A percentile compares a stretch with the other conserved stretches of the same genome.
Conservation (phyloP, 2,888 invertebrate species). For the Hyles lineata region DNA sequence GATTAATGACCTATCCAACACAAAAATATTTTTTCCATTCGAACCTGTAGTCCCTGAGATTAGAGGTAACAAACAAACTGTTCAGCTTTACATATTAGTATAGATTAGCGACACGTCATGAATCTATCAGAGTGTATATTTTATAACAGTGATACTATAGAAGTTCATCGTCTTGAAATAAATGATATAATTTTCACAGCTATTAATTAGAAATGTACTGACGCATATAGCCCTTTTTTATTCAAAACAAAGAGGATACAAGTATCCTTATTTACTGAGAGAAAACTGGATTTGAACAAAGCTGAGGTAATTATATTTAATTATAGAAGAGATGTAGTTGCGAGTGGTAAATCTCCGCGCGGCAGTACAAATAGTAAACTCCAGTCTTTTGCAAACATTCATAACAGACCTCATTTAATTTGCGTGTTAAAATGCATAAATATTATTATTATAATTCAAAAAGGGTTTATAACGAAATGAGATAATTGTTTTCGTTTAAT, state of each 20-base stretch:
- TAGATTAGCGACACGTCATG: background rate
- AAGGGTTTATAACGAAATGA: conserved; percentile 29
- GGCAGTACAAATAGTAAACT: conserved; percentile 32
- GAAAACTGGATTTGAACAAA: conserved; percentile 35
- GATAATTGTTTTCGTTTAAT: conserved; percentile 44
- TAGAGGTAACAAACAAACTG: too few species aligned
- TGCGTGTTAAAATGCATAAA: conserved; percentile 33
- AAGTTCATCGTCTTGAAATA: background rate
- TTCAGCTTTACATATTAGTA: too few species aligned
- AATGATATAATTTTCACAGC: background rate
- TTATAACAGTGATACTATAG: background rate
- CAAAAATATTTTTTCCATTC: too few species aligned
- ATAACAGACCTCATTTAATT: conserved; percentile 40
- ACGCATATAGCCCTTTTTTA: conserved; percentile 12
- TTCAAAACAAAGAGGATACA: conserved; percentile 21
- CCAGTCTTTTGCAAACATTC: conserved; percentile 40
- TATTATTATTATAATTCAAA: conserved; percentile 35
- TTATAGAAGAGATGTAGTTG: conserved; percentile 45
- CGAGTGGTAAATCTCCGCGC: conserved; percentile 43
- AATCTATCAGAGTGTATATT: background rate
- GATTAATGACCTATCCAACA: too few species aligned
- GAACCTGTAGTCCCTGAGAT: too few species aligned
- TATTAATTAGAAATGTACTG: conserved; percentile 15
- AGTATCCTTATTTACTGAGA: conserved; percentile 8
- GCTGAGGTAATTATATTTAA: conserved; percentile 44